Percentiles rank a stretch among this genome's conserved stretches.
phyloP scores from a whole-genome alignment of 2,797 vertebrate genomes.

The Lateolabrax maculatus region DNA sequence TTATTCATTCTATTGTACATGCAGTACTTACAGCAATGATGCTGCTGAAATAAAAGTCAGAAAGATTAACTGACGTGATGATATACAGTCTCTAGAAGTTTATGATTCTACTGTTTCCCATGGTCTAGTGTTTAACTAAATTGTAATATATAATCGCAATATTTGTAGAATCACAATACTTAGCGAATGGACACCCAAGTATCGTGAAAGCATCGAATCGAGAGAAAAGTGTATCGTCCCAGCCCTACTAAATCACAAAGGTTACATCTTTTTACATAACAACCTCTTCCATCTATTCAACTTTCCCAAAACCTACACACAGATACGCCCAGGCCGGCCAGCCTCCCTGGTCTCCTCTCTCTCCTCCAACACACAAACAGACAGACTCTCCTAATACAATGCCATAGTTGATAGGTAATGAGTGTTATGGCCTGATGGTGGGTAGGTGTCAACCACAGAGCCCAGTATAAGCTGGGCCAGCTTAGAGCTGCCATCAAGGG shows the following conservation, averaged over 20 bases:
- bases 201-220: too few relatives aligned
- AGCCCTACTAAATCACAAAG: slow-evolving; percentile 4
- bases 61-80: too few relatives aligned
- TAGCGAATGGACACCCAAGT: too few relatives aligned
- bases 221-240: too few relatives aligned
- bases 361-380: slow-evolving; percentile 17
- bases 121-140: too few relatives aligned
- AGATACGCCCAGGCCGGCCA: background rate
- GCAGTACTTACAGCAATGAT: too few relatives aligned
- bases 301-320: slow-evolving; percentile 6
- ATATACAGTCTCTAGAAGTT: too few relatives aligned
- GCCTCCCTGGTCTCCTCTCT: slow-evolving; percentile 1
- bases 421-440: slow-evolving; percentile 44
- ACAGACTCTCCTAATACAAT: slow-evolving; percentile 39
- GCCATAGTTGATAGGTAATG: slow-evolving; percentile 43
- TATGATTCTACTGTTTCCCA: too few relatives aligned
- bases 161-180: too few relatives aligned
- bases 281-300: background rate
- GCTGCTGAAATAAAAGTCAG: too few relatives aligned
- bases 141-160: too few relatives aligned
- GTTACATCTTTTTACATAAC: slow-evolving; percentile 2
- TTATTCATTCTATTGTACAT: too few relatives aligned
- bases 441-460: slow-evolving; percentile 53
- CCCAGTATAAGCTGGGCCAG: slow-evolving; percentile 43
- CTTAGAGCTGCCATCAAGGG: slow-evolving; percentile 49